Evolutionary conservation across 2,113 vertebrate species (phyloP).

Genomic region (Charadrius vociferus): DNA sequence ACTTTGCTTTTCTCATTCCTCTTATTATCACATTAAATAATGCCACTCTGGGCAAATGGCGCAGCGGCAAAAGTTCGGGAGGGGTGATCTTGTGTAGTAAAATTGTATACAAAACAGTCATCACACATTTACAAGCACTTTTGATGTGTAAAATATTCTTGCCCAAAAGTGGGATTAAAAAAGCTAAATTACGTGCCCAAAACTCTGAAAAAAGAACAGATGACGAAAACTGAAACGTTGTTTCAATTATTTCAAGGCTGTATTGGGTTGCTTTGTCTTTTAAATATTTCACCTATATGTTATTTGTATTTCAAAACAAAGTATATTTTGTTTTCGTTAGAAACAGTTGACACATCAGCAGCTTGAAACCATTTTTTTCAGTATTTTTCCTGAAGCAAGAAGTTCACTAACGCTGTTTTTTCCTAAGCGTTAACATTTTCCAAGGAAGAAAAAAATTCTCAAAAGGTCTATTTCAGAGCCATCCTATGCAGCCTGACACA

Average conservation of each 20-base stretch:
- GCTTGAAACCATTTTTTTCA: not conserved
- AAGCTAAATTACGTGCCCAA: not conserved
- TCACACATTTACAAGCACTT: not conserved
- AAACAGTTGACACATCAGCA: not conserved
- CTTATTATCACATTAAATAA: slow-evolving; percentile 7
- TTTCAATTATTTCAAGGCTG: not conserved
- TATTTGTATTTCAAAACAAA: not conserved
- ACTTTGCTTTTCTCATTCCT: not conserved
- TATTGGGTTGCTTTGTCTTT: not conserved
- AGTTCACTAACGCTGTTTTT: not conserved
- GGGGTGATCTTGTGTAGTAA: not conserved
- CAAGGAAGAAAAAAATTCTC: not conserved
- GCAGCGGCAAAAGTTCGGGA: not conserved
- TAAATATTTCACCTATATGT: not conserved
- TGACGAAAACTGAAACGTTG: not conserved
- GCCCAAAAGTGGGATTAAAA: not conserved
- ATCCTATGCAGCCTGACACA: not conserved
- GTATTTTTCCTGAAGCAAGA: slow-evolving; percentile 14
- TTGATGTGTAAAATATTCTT: not conserved
- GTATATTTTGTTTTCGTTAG: not conserved
- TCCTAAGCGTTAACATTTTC: not conserved
- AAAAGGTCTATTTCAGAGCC: not conserved
- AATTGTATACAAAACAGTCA: not conserved
- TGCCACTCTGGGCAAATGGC: not conserved
- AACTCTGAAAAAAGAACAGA: not conserved